phyloP scores from a whole-genome alignment of 2,797 vertebrate species.

The Hypotaenidia philippensis region DNA sequence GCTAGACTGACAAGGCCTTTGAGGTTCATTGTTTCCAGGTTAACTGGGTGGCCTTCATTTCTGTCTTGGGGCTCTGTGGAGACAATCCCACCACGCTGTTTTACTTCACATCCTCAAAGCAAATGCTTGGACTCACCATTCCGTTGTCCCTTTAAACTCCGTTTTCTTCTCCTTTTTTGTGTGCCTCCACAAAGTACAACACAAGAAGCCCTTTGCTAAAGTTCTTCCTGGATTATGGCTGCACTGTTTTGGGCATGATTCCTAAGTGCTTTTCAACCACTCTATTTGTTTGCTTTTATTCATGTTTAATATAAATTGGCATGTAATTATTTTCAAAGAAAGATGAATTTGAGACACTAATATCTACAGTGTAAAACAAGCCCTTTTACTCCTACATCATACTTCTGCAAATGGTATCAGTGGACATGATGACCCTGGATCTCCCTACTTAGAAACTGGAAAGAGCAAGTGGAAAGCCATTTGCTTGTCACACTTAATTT shows the following conservation, averaged over 20 bases:
- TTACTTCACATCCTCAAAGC: conserved; percentile 58
- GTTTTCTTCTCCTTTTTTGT: background rate
- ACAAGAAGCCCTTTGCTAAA: background rate
- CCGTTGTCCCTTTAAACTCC: conserved; percentile 29
- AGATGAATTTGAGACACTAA: background rate
- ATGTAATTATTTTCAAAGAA: background rate
- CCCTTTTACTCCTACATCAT: background rate
- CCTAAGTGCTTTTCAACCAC: background rate
- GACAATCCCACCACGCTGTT: conserved; percentile 32
- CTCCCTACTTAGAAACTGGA: background rate
- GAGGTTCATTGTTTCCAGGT: conserved; percentile 66
- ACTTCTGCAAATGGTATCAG: background rate
- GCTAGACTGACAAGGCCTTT: conserved; percentile 31
- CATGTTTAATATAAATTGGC: background rate
- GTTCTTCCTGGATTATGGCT: background rate
- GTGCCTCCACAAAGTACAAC: background rate
- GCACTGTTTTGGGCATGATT: background rate
- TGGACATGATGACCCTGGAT: background rate
- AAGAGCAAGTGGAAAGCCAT: background rate
- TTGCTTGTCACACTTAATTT: background rate
- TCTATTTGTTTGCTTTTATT: background rate
- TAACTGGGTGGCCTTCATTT: conserved; percentile 66
- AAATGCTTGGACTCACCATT: conserved; percentile 50
- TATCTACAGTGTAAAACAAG: background rate
- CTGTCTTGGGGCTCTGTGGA: conserved; percentile 24